A percentile compares a stretch with the other conserved stretches of the same genome.
These are phyloP conservation scores for Mobula birostris DNA, from an alignment of 2,113 vertebrate species.

Conservation along the genomic window DNA sequence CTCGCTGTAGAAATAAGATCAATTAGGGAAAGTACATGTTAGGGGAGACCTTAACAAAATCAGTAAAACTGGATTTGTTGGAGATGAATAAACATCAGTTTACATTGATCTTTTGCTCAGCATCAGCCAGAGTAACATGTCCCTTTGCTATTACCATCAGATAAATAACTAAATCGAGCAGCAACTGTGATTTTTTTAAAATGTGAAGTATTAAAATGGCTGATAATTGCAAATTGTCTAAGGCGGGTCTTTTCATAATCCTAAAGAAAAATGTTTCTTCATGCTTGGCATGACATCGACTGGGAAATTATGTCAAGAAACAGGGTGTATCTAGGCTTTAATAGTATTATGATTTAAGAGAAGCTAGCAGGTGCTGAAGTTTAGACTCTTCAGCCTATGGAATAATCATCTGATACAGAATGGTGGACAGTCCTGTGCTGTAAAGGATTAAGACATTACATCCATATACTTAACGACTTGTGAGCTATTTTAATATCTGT, in stretches of 20 bases:
- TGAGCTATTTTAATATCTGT: neutral
- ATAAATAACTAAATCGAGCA: neutral
- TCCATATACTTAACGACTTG: no score
- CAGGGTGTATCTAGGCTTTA: neutral
- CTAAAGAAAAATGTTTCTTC: neutral
- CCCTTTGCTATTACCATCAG: no score
- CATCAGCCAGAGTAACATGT: no score
- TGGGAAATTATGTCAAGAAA: neutral
- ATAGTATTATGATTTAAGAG: neutral
- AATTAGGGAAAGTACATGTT: no score
- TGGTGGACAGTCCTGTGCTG: neutral
- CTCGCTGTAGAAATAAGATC: no score
- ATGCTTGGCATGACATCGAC: neutral
- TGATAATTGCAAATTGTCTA: neutral
- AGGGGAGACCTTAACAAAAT: no score
- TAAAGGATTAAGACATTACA: neutral
- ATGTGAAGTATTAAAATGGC: neutral
- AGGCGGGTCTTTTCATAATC: neutral
- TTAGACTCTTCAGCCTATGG: neutral
- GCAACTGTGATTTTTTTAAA: neutral
- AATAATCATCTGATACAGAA: neutral
- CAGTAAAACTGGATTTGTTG: neutral
- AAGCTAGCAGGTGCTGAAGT: neutral
- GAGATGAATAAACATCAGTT: neutral
- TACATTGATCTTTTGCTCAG: no score